A percentile compares a stretch with the other conserved stretches of the same genome.
Conservation (phyloP, 2,113 vertebrate genomes). For the Abramis brama region DNA sequence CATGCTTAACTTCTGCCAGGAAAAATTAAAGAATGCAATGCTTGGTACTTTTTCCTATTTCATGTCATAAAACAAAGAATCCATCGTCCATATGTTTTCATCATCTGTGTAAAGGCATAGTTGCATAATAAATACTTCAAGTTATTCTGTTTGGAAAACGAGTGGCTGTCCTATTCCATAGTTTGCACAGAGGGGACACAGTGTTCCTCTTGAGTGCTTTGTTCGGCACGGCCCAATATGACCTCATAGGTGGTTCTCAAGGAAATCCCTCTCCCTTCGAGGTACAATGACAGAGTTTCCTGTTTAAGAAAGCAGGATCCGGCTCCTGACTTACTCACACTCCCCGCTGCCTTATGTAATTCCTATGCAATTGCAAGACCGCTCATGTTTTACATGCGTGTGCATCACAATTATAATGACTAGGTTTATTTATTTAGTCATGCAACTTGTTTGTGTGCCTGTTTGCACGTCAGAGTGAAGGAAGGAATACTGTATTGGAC, state of each 20-base stretch:
- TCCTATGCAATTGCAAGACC: conserved; percentile 34
- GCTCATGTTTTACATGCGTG: conserved; percentile 7
- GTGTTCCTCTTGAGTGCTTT: conserved; percentile 50
- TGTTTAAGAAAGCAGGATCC: conserved; percentile 72
- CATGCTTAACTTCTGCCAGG: background rate
- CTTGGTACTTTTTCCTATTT: background rate
- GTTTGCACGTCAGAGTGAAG: background rate
- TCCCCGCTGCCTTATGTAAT: conserved; percentile 53
- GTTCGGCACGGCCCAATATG: conserved; percentile 62
- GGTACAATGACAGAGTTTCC: conserved; percentile 79
- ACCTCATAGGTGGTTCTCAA: conserved; percentile 77
- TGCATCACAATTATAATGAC: background rate
- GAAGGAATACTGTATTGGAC: background rate
- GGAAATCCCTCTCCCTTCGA: conserved; percentile 77
- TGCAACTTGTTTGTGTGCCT: background rate
- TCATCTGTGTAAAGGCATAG: background rate
- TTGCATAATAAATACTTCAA: conserved; percentile 11
- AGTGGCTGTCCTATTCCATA: background rate
- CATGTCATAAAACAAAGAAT: background rate
- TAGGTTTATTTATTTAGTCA: conserved; percentile 16
- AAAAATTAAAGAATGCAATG: background rate
- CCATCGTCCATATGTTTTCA: background rate
- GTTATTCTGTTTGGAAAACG: conserved; percentile 40
- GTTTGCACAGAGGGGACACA: conserved; percentile 51
- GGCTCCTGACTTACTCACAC: conserved; percentile 44